Evolutionary conservation across 2,888 invertebrate genomes (phyloP).

Genomic region (Malachius bipustulatus): DNA sequence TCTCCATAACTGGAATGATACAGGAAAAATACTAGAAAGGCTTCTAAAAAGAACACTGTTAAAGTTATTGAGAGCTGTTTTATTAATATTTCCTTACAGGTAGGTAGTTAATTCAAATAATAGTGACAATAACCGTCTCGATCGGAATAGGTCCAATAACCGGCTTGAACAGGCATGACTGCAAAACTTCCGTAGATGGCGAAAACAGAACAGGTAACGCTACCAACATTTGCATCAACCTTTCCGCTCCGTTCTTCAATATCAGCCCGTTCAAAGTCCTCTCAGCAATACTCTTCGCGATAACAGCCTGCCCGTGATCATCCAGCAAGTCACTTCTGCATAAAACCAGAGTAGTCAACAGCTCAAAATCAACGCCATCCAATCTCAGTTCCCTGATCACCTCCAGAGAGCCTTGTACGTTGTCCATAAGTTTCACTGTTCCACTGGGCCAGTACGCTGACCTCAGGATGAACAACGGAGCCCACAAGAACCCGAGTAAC

Average conservation of each 20-base stretch:
- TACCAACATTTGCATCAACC: slow-evolving; percentile 23
- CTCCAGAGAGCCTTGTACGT: slow-evolving; percentile 21
- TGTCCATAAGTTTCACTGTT: slow-evolving; percentile 32
- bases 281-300: slow-evolving; percentile 21
- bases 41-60: too few relatives aligned
- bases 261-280: slow-evolving; percentile 19
- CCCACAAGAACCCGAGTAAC: slow-evolving; percentile 47
- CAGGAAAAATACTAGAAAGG: too few relatives aligned
- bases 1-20: too few relatives aligned
- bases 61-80: too few relatives aligned
- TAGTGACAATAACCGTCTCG: slow-evolving; percentile 36
- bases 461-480: slow-evolving; percentile 44
- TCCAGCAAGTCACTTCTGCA: slow-evolving; percentile 30
- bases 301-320: slow-evolving; percentile 22
- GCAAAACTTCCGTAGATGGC: slow-evolving; percentile 26
- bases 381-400: slow-evolving; percentile 24
- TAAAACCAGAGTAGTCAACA: slow-evolving; percentile 31
- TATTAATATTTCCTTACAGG: too few relatives aligned
- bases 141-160: slow-evolving; percentile 35
- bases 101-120: too few relatives aligned
- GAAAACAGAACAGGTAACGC: slow-evolving; percentile 27
- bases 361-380: slow-evolving; percentile 24
- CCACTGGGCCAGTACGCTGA: slow-evolving; percentile 46
- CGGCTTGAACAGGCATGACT: slow-evolving; percentile 32
- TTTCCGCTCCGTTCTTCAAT: not conserved